These are phyloP conservation scores for Phthorimaea operculella DNA, from an alignment of 1,140 invertebrate genomes.

Conservation along the genomic window DNA sequence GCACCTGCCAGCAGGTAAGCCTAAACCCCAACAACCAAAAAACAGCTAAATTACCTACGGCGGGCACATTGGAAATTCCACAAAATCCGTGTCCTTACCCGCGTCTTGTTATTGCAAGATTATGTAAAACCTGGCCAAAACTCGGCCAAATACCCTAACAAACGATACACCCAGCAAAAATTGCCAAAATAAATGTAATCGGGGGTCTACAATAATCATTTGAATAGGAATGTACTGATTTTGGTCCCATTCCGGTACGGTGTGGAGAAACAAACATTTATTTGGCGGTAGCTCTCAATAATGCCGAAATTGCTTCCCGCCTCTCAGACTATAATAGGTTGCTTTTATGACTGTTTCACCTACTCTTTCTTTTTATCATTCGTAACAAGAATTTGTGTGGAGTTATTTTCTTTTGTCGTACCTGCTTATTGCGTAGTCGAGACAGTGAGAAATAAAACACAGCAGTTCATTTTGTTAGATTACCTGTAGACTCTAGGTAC, in stretches of 20 bases:
- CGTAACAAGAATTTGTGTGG: no score
- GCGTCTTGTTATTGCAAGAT: constrained; percentile 10
- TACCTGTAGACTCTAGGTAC: no score
- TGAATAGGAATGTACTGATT: constrained; percentile 57
- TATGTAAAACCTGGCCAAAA: constrained; percentile 25
- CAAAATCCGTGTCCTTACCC: background rate
- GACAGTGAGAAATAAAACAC: no score
- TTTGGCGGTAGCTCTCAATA: constrained; percentile 17
- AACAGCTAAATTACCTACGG: no score
- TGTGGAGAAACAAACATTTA: constrained; percentile 15
- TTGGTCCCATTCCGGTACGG: constrained; percentile 7
- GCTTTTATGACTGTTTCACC: constrained; percentile 17
- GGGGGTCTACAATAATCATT: constrained; percentile 50
- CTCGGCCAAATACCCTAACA: constrained; percentile 23
- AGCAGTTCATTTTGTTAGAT: no score
- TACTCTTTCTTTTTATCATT: constrained; percentile 4
- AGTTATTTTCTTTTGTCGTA: no score
- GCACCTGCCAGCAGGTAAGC: no score
- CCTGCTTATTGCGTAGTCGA: no score
- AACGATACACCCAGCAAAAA: constrained; percentile 26
- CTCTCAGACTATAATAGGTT: constrained; percentile 9
- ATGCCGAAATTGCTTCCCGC: constrained; percentile 8
- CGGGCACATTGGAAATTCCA: no score
- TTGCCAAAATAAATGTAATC: constrained; percentile 50
- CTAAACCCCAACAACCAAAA: no score